Conservation (phyloP, 2,113 vertebrate species). For the Psilopsiagon aurifrons region DNA sequence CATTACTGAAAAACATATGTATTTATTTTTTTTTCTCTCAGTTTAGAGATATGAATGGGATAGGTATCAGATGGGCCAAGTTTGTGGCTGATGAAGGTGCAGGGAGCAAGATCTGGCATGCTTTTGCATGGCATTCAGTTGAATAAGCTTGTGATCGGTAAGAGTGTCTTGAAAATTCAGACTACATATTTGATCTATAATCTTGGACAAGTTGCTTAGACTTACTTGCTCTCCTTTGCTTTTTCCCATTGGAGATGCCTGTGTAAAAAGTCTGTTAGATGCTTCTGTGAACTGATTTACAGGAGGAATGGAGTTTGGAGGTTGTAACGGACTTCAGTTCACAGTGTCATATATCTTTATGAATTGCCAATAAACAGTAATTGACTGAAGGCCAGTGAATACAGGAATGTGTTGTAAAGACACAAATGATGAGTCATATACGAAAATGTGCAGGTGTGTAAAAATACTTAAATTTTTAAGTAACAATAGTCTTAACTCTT, state of each 20-base stretch:
- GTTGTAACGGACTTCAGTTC: not conserved
- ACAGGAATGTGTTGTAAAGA: not conserved
- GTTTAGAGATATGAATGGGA: accelerated
- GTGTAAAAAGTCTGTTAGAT: not conserved
- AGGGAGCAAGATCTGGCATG: not conserved
- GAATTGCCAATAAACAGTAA: not conserved
- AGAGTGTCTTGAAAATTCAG: not conserved
- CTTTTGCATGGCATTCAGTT: not conserved
- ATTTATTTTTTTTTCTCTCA: not conserved
- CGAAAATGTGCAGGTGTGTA: not conserved
- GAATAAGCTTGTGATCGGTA: not conserved
- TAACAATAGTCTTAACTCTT: not conserved
- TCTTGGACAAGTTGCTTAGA: not conserved
- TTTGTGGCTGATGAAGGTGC: not conserved
- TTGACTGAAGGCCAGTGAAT: not conserved
- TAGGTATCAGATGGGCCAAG: not conserved
- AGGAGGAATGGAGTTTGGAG: not conserved
- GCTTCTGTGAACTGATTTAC: not conserved
- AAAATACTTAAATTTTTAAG: not conserved
- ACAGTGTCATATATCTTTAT: not conserved
- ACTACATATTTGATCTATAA: not conserved
- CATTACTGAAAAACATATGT: accelerated
- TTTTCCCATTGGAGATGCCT: not conserved
- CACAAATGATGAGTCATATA: not conserved
- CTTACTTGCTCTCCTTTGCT: not conserved